These are phyloP conservation scores for Gallinago nigripennis DNA, from an alignment of 2,797 vertebrate genomes.

Conservation along the genomic window DNA sequence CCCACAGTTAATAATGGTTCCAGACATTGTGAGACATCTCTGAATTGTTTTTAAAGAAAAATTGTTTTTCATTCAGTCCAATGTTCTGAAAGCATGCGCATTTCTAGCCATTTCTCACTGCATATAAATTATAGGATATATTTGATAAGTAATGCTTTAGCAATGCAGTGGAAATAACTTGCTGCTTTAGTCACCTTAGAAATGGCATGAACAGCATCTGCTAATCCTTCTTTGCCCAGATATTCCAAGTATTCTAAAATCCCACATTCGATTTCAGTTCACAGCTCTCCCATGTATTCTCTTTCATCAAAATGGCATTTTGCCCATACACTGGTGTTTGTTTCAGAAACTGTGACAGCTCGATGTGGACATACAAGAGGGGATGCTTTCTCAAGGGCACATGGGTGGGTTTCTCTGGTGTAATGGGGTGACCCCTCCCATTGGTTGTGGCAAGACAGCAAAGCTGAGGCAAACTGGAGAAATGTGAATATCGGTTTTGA, in stretches of 20 bases:
- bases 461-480: not conserved
- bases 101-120: not conserved
- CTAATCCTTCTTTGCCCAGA: not conserved
- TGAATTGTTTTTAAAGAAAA: not conserved
- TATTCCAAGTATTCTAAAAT: conserved; percentile 20
- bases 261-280: not conserved
- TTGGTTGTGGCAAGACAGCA: accelerated
- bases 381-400: not conserved
- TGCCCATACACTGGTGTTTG: not conserved
- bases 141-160: not conserved
- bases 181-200: not conserved
- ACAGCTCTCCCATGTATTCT: not conserved
- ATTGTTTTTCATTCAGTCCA: not conserved
- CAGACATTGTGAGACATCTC: not conserved
- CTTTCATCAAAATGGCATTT: conserved; percentile 32
- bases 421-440: not conserved
- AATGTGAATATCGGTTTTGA: not conserved
- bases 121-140: not conserved
- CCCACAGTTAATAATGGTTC: not conserved
- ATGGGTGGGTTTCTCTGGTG: not conserved
- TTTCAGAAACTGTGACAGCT: not conserved
- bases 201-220: not conserved
- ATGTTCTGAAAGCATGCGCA: not conserved
- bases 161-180: not conserved
- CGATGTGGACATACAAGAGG: not conserved